Evolutionary conservation across 2,888 invertebrate species (phyloP), one percentile per base, ranked within the genome.

Genomic region (Osmoderma eremita): DNA sequence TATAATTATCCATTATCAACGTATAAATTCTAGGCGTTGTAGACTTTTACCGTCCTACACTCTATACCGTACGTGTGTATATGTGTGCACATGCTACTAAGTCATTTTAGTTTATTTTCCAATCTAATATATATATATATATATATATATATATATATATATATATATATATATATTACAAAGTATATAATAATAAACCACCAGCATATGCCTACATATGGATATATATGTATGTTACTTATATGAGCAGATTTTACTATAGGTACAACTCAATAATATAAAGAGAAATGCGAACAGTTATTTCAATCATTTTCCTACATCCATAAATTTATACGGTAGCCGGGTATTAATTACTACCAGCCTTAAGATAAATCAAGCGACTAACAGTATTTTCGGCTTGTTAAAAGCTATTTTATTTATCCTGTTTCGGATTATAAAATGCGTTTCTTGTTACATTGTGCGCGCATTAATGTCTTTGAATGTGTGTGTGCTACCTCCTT

Each of bases 401-500:
- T 61, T 61, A 61, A 36, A 61, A 22, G 17, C 24, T 61, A 41
- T 61, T 61, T 45, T 45, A 61, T 61, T 48, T 45, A 30, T 61
- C 58, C 58, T 45, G 58, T 36, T 61, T 45, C 12, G 22, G 4
- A 13, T 41, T 30, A 45, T 61, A 61, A 48, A 61, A 45, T 61
- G 12, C n/a, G 17, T 45, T 30, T 4, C 24, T 61, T 30, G 58
- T 45, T 42, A 45, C 45, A 58, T 22, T 58, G 6, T 45, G 30
- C 4, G 24, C 12, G 17, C 45, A 45, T 24, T 24, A 24, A 3
- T 24, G 24, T 4, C 5, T 3, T 5, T 3, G 5, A 5, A 24
- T 24, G 42, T 42, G 58, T 58, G 17, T 18, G 41, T 41, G 42
- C 22, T 17, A 4, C 22, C 42, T 61, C 18, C 17, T 41, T 61